Evolutionary conservation across 2,888 invertebrate genomes (phyloP).

Genomic region (Oegoconia quadripuncta): DNA sequence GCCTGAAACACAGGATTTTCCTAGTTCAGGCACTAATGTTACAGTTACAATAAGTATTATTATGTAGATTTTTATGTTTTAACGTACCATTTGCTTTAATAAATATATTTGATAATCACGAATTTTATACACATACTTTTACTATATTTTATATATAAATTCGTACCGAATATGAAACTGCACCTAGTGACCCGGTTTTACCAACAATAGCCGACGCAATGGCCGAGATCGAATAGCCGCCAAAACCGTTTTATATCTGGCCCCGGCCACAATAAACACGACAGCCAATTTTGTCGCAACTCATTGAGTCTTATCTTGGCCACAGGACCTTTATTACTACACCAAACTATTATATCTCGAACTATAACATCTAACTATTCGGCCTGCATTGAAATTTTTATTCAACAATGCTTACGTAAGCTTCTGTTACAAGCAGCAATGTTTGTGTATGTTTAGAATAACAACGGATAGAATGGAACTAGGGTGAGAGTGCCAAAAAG

Average conservation of each 20-base stretch:
- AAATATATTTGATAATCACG: no score
- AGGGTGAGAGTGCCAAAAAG: constrained; percentile 24
- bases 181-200: constrained; percentile 1
- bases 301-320: constrained; percentile 56
- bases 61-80: no score
- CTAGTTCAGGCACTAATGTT: no score
- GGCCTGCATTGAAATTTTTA: constrained; percentile 22
- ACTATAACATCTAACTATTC: constrained; percentile 4
- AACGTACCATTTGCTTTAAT: no score
- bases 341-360: constrained; percentile 3
- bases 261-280: constrained; percentile 46
- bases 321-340: constrained; percentile 24
- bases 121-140: no score
- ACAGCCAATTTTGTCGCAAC: constrained; percentile 58
- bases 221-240: constrained; percentile 2
- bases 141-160: no score
- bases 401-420: no score
- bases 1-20: no score
- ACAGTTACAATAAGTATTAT: no score
- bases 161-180: no score
- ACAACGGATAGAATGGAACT: constrained; percentile 8
- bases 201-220: constrained; percentile 2
- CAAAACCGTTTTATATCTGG: constrained; percentile 34
- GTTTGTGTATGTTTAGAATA: constrained; percentile 18
- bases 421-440: constrained; percentile 15